A percentile compares a stretch with the other conserved stretches of the same genome.
Conservation (phyloP, 2,797 vertebrate genomes). For the Chiloscyllium punctatum region DNA sequence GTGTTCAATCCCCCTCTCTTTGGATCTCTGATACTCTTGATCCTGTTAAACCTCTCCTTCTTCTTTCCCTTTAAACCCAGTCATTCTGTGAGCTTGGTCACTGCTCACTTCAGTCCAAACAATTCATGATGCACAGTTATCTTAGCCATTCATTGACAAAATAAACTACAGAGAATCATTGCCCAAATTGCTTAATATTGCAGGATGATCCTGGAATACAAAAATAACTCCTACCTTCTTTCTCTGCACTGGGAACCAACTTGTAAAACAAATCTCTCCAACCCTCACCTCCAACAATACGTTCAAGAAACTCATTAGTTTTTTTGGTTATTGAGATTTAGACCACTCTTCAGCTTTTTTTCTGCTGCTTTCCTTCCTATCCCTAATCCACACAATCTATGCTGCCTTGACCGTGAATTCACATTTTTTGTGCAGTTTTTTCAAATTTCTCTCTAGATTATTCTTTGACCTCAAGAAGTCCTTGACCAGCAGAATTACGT, state of each 20-base stretch:
- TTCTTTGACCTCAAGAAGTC: too few relatives aligned
- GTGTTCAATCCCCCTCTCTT: not conserved
- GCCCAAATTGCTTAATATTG: not conserved
- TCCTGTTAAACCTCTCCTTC: not conserved
- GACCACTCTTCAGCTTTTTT: too few relatives aligned
- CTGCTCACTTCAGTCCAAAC: not conserved
- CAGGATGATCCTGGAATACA: not conserved
- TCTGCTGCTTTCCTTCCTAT: not conserved
- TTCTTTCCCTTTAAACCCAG: not conserved
- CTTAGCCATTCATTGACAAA: not conserved
- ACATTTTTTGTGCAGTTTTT: not conserved
- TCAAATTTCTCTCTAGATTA: too few relatives aligned
- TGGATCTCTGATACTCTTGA: not conserved
- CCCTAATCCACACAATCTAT: not conserved
- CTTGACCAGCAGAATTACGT: too few relatives aligned
- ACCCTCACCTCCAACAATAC: too few relatives aligned
- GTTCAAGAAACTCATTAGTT: not conserved
- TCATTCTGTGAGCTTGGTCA: not conserved
- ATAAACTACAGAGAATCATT: too few relatives aligned
- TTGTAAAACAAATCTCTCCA: too few relatives aligned
- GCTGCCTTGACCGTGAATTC: not conserved
- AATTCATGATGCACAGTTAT: not conserved
- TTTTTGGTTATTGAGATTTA: too few relatives aligned
- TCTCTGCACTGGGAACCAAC: not conserved
- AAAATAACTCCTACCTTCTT: not conserved